Evolutionary conservation across 2,888 invertebrate species (phyloP).

Genomic region (Hyalella azteca): DNA sequence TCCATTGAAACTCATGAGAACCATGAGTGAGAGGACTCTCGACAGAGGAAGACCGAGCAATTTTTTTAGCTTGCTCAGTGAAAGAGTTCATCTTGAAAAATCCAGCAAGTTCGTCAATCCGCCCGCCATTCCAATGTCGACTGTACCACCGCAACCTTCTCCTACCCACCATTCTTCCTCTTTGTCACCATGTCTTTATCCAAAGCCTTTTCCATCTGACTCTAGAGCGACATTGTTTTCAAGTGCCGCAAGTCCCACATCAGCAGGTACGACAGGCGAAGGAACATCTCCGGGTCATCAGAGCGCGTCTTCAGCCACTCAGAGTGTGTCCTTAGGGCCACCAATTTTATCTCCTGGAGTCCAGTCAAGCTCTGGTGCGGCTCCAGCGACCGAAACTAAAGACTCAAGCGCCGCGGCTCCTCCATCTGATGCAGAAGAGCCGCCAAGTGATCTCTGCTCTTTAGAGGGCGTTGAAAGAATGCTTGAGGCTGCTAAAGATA

Average conservation of each 20-base stretch:
- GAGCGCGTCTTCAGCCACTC: background rate
- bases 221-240: background rate
- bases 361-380: background rate
- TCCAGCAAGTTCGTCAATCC: background rate
- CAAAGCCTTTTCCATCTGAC: background rate
- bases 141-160: constrained; percentile 24
- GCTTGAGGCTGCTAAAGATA: constrained; percentile 59
- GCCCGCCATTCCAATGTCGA: background rate
- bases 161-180: constrained; percentile 32
- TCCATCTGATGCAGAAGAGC: constrained; percentile 44
- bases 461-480: constrained; percentile 57
- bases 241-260: constrained; percentile 14
- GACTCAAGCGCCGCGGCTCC: constrained; percentile 14
- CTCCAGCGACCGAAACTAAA: background rate
- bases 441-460: constrained; percentile 57
- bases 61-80: constrained; percentile 50
- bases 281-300: background rate
- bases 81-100: constrained; percentile 43
- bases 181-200: constrained; percentile 24
- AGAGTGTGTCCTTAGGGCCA: background rate
- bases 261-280: background rate
- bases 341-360: background rate
- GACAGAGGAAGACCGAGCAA: constrained; percentile 57
- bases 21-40: constrained; percentile 62
- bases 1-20: constrained; percentile 61